Percentiles rank a stretch among this genome's conserved stretches.
Conservation (phyloP, 2,888 invertebrate genomes). For the Dyspetes luteomarginatus region DNA sequence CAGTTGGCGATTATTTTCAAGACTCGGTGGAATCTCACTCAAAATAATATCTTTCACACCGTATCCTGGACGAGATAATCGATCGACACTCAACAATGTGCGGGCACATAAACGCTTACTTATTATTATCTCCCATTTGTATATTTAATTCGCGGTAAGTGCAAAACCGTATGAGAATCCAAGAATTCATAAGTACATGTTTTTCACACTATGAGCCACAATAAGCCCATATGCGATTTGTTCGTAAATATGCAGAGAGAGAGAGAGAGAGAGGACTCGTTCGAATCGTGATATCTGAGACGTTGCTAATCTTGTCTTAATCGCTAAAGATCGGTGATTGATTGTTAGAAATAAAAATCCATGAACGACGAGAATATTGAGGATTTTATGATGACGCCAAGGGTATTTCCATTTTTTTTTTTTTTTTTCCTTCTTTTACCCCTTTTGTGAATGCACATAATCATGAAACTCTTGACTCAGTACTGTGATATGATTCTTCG, state of each 20-base stretch:
- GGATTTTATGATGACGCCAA: constrained; percentile 56
- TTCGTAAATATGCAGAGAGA: constrained; percentile 42
- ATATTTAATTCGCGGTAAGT: constrained; percentile 34
- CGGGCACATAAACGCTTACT: constrained; percentile 22
- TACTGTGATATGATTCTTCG: too few species aligned
- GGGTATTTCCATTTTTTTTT: constrained; percentile 64
- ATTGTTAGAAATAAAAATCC: constrained; percentile 67
- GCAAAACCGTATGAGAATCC: constrained; percentile 38
- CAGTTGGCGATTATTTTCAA: constrained; percentile 31
- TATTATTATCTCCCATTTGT: constrained; percentile 48
- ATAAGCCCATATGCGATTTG: constrained; percentile 30
- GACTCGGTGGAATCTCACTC: background rate
- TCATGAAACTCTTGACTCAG: too few species aligned
- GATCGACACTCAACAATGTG: constrained; percentile 59
- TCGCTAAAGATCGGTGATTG: constrained; percentile 58
- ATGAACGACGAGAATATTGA: constrained; percentile 30
- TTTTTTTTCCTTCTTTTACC: background rate
- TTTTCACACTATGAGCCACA: constrained; percentile 27
- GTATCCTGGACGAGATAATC: constrained; percentile 70
- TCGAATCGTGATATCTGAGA: constrained; percentile 42
- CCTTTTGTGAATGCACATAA: too few species aligned
- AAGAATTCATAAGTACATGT: constrained; percentile 61
- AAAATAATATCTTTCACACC: constrained; percentile 40
- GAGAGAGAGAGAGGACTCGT: too few species aligned
- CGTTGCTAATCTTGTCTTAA: constrained; percentile 62